phyloP scores from a whole-genome alignment of 2,888 invertebrate genomes.

The Lithosia quadra region DNA sequence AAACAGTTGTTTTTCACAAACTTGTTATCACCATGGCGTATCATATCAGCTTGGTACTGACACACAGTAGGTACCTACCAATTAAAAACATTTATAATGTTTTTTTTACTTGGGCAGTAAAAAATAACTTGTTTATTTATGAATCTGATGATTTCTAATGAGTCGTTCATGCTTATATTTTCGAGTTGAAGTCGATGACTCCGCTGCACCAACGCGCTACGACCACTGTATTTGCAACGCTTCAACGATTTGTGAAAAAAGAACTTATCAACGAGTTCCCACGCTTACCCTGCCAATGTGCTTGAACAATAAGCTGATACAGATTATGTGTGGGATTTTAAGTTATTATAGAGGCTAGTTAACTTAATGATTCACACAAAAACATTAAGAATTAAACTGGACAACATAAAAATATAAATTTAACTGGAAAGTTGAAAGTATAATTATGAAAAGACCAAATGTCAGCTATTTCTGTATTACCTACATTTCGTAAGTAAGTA shows the following conservation, averaged over 20 bases:
- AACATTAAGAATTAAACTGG: conserved; percentile 5
- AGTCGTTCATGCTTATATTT: conserved; percentile 43
- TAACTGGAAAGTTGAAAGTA: conserved; percentile 3
- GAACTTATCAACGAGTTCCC: conserved; percentile 68
- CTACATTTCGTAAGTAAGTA: conserved; percentile 67
- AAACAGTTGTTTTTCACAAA: background rate
- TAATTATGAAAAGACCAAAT: conserved; percentile 28
- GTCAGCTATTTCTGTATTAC: conserved; percentile 56
- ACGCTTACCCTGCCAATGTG: conserved; percentile 59
- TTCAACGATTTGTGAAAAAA: conserved; percentile 65
- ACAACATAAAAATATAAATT: background rate
- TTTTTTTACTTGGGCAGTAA: background rate
- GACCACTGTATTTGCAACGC: conserved; percentile 72
- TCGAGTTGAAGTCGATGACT: conserved; percentile 66
- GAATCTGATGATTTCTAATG: conserved; percentile 25
- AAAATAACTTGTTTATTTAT: conserved; percentile 30
- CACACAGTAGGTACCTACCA: background rate
- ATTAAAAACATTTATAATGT: background rate
- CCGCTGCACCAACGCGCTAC: conserved; percentile 61
- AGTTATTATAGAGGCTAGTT: conserved; percentile 25
- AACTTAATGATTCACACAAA: conserved; percentile 14
- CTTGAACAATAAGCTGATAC: conserved; percentile 36
- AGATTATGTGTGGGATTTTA: conserved; percentile 33
- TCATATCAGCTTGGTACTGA: background rate
- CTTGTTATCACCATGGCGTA: background rate